Evolutionary conservation across 2,113 vertebrate genomes (phyloP).

Genomic region (Sclerurus mexicanus): DNA sequence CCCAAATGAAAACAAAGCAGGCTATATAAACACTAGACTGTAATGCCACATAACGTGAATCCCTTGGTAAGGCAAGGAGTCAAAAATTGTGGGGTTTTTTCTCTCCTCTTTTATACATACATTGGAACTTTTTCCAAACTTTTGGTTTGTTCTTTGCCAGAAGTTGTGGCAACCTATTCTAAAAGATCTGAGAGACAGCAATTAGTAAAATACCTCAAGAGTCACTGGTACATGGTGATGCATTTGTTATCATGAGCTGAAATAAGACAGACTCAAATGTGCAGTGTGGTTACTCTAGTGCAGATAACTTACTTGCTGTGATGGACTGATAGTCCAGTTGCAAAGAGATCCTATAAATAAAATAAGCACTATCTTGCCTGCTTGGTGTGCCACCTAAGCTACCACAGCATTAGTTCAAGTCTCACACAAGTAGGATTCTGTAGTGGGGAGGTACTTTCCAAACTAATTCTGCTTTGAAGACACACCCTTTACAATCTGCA

Average conservation of each 20-base stretch:
- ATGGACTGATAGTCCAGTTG: neutral
- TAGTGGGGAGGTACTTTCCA: neutral
- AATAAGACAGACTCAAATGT: neutral
- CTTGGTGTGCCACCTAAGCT: neutral
- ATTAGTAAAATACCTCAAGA: neutral
- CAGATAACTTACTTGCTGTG: neutral
- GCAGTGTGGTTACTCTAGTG: neutral
- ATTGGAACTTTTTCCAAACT: no score
- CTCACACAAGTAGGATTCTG: neutral
- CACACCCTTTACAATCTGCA: neutral
- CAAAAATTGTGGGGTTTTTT: neutral
- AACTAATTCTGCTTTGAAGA: neutral
- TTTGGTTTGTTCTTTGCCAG: neutral
- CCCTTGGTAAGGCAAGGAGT: neutral
- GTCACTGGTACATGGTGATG: neutral
- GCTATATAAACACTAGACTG: neutral
- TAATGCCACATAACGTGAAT: neutral
- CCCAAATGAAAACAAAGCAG: constrained; percentile 17
- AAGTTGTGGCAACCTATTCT: neutral
- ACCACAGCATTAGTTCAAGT: neutral
- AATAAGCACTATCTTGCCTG: neutral
- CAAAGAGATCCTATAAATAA: neutral
- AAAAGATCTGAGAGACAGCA: neutral
- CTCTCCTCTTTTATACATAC: neutral
- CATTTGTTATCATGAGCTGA: neutral